Evolutionary conservation across 2,888 invertebrate species (phyloP), one percentile per base, ranked within the genome.

Genomic region (Parelbella ahira): DNA sequence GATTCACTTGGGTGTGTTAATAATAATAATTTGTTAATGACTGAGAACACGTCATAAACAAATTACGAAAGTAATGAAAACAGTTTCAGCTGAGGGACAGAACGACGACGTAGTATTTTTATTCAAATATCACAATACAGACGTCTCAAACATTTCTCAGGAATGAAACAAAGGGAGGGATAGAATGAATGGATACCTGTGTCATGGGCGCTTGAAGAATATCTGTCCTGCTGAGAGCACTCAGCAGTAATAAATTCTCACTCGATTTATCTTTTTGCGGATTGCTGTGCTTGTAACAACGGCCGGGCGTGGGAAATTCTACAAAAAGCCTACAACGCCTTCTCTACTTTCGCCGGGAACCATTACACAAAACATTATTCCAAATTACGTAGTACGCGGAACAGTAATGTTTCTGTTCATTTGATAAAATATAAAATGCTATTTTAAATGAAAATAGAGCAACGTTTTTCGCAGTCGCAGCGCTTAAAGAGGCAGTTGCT

Each of bases 311-410:
- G 70, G 64, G 68, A 68, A 70, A 56, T 56, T 64, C 59, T 51
- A 52, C 70, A 68, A 71, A 68, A 68, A 68, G 68, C 67, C 66
- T 64, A 67, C 67, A 58, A 63, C 67, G 62, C 59, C 60, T 56
- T 60, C 67, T 64, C 64, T 69, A 68, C 68, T 71, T 68, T 68
- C 57, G 61, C 53, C 68, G 68, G 63, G 62, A 65, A 62, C 75
- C 73, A 75, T 79, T 78, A 77, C 70, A 69, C 72, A 74, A 73
- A 75, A 73, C 74, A 77, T 78, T 80, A 79, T 78, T 78, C 68
- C 68, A 79, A 80, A 80, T 79, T 77, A 74, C 76, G 74, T 71
- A 62, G 68, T 70, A 63, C 66, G 61, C 68, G 68, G 73, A 67
- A 69, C 74, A 67, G 74, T 75, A 70, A 75, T 72, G 73, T 69